These are phyloP conservation scores for Neodon shergylaensis DNA, from an alignment of 2,113 vertebrate species.

Conservation along the genomic window DNA sequence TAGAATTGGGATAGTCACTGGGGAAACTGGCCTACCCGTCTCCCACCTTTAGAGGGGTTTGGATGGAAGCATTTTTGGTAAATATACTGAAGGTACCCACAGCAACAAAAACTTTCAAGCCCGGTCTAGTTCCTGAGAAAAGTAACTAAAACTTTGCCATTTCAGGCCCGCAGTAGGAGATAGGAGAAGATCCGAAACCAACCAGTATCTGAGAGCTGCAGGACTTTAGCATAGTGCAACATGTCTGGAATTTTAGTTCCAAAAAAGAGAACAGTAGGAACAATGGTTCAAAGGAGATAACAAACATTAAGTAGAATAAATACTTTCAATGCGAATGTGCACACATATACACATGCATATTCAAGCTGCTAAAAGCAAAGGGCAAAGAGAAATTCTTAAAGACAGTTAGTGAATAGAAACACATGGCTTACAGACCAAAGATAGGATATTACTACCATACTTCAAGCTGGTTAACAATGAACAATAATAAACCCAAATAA, in stretches of 20 bases:
- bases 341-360: background rate
- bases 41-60: background rate
- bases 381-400: background rate
- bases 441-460: background rate
- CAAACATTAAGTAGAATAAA: background rate
- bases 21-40: background rate
- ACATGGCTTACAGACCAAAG: background rate
- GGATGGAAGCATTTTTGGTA: background rate
- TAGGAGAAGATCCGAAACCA: background rate
- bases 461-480: background rate
- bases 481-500: background rate
- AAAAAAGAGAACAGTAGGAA: background rate
- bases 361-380: constrained; percentile 4
- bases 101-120: background rate
- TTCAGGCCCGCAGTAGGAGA: background rate
- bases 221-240: background rate
- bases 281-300: background rate
- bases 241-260: constrained; percentile 4
- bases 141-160: background rate
- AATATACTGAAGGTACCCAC: background rate
- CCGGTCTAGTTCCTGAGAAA: background rate
- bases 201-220: background rate
- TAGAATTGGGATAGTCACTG: background rate
- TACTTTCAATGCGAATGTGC: background rate
- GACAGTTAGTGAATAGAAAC: background rate